phyloP scores from a whole-genome alignment of 2,113 vertebrate genomes.

The Tachuris rubrigastra region DNA sequence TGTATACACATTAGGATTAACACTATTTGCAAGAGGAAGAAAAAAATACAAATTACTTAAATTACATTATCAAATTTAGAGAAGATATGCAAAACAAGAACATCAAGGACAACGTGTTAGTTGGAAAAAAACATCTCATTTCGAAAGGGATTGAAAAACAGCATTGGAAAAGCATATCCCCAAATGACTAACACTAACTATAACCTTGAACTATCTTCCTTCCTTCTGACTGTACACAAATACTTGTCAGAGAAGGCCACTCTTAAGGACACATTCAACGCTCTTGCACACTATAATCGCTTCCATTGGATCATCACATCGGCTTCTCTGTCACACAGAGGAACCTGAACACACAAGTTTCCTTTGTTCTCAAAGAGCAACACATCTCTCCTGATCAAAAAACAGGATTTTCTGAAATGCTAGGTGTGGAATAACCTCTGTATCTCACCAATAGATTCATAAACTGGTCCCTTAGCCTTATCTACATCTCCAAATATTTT shows the following conservation, averaged over 20 bases:
- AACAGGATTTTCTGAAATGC: neutral
- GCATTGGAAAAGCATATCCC: neutral
- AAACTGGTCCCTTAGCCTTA: neutral
- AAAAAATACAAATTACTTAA: neutral
- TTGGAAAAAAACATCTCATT: neutral
- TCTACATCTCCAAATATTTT: neutral
- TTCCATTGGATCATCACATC: neutral
- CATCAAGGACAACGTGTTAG: neutral
- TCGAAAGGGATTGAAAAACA: neutral
- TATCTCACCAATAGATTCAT: neutral
- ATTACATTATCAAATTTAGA: neutral
- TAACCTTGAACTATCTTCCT: slow-evolving; percentile 36
- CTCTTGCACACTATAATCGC: neutral
- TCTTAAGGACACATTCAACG: slow-evolving; percentile 11
- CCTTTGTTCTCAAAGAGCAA: neutral
- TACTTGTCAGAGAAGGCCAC: slow-evolving; percentile 1
- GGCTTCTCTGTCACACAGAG: neutral
- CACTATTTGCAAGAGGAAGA: neutral
- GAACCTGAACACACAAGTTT: neutral
- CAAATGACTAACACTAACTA: neutral
- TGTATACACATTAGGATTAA: neutral
- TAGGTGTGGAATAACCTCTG: neutral
- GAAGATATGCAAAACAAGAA: neutral
- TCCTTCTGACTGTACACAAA: neutral
- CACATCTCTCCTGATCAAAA: neutral